Evolutionary conservation across 1,140 invertebrate genomes (phyloP), one percentile per base, ranked within the genome.

Genomic region (Aphaenogaster ashmeadi): DNA sequence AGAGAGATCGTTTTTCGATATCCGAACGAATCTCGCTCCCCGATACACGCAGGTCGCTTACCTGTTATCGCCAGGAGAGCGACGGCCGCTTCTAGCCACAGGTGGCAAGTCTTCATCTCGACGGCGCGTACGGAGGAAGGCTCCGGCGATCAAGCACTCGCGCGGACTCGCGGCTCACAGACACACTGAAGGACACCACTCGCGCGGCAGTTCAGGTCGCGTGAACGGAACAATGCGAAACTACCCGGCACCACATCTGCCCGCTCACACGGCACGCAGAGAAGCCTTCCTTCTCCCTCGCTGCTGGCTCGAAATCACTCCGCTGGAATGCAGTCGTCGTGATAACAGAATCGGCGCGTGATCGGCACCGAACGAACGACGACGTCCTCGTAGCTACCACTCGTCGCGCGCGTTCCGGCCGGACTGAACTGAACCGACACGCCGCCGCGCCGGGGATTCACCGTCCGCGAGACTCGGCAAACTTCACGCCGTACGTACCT

Each of bases 11-110:
- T 21, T 52, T 33, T 7, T 41, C 36, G 13, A 75, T 6, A 5
- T 27, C n/a, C 33, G 15, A 58, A 33, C 1, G 33, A 56, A 58
- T 66, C 13, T 38, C 50, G 41, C 21, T 1, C 4, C 36, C 21
- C 15, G 3, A 58, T 27, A 36, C 6, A 21, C 7, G n/a, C 33
- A 56, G 21, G n/a, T 50, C 64, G 72, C 93, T 94, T 92, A 94
- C 93, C 92, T 91, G 91, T 80, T 66, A 93, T 83, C 66, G 77
- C 62, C 60, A 92, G 64, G 67, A 92, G 87, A 47, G 83, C 80
- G 74, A 93, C 66, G 47, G 78, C 74, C 56, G 91, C 85, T 66
- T 77, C 86, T 91, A 93, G 89, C 93, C 93, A 94, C 90, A 93
- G 92, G 91, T 93, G 87, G 83, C 87, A 88, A 88, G 85, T 79